Percentiles rank a stretch among this genome's conserved stretches.
Conservation (phyloP, 2,797 vertebrate genomes). For the Pipistrellus pipistrellus region DNA sequence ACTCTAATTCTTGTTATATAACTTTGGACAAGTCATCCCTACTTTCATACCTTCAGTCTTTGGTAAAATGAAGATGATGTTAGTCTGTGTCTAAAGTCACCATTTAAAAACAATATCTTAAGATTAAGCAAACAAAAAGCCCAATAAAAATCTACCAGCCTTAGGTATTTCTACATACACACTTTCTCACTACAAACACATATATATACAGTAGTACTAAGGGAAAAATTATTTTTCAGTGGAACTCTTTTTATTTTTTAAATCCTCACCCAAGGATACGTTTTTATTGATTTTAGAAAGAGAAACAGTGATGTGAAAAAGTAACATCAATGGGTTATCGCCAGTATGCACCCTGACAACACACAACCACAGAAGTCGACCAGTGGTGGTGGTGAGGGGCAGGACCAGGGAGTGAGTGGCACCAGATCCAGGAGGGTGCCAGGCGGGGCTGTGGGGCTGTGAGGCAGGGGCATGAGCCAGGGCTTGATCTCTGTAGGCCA, state of each 20-base stretch:
- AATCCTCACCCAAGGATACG: not conserved
- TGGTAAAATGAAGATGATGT: not conserved
- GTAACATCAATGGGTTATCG: not conserved
- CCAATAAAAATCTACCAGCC: not conserved
- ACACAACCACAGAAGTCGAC: not conserved
- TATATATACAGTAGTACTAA: not conserved
- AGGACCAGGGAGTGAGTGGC: too few species aligned
- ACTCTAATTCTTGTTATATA: not conserved
- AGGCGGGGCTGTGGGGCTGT: too few species aligned
- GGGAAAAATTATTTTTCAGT: not conserved
- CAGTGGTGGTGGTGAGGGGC: too few species aligned
- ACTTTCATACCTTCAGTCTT: not conserved
- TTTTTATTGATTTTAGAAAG: not conserved
- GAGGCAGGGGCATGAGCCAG: too few species aligned
- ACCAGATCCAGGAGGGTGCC: too few species aligned
- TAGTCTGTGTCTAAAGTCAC: not conserved
- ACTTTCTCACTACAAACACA: not conserved
- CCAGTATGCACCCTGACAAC: not conserved
- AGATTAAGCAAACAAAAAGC: not conserved
- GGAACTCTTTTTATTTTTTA: not conserved
- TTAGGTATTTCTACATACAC: not conserved
- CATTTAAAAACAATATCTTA: conserved; percentile 38
- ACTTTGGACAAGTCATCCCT: not conserved
- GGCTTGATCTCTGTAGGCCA: too few species aligned
- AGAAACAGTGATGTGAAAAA: not conserved